Conservation (phyloP, 2,113 vertebrate genomes). For the Hemiscyllium ocellatum region DNA sequence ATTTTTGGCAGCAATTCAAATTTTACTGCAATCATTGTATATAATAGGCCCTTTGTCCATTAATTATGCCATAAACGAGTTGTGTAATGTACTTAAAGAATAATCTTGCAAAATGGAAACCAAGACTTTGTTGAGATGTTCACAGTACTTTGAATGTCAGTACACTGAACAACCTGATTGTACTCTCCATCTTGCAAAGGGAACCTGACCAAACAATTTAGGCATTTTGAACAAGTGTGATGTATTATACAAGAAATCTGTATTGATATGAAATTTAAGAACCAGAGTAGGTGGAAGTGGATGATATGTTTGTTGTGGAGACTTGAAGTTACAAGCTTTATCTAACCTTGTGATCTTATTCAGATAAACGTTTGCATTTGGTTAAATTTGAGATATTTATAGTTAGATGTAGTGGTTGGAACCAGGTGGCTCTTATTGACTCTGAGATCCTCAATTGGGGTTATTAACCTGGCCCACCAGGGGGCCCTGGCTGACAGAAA, state of each 20-base stretch:
- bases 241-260: not conserved
- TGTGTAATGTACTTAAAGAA: not conserved
- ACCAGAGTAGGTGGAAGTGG: not conserved
- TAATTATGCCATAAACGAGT: not conserved
- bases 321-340: not conserved
- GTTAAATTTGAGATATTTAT: not conserved
- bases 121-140: not conserved
- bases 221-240: not conserved
- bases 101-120: not conserved
- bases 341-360: not conserved
- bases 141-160: not conserved
- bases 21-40: not conserved
- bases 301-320: not conserved
- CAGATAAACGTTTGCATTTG: not conserved
- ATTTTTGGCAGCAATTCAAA: not conserved
- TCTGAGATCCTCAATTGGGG: too few species aligned
- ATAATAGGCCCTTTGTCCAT: not conserved
- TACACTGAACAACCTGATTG: not conserved
- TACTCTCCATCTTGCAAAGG: too few species aligned
- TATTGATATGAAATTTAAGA: not conserved
- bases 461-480: too few species aligned
- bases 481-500: too few species aligned
- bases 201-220: not conserved
- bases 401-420: too few species aligned
- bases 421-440: too few species aligned